These are phyloP conservation scores for Marmota monax DNA, from an alignment of 2,113 vertebrate species.

Conservation along the genomic window DNA sequence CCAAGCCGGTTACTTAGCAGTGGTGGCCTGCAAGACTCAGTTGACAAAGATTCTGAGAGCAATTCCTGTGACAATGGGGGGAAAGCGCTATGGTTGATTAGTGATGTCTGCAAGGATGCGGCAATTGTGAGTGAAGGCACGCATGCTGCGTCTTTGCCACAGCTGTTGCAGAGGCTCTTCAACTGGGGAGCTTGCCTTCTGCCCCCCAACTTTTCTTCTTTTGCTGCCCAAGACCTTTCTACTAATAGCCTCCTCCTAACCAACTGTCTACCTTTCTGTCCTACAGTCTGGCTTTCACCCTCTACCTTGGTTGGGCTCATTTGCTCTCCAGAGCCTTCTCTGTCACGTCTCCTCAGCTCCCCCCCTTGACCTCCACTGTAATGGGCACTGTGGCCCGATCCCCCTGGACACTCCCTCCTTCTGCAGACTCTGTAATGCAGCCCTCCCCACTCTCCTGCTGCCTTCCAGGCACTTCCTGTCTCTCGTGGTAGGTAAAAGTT, in stretches of 20 bases:
- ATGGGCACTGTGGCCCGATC: background rate
- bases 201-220: background rate
- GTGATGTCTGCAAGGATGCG: background rate
- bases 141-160: background rate
- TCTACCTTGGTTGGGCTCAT: background rate
- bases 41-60: background rate
- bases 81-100: background rate
- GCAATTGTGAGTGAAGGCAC: fast-evolving
- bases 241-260: background rate
- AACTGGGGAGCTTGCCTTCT: background rate
- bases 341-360: background rate
- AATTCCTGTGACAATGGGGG: background rate
- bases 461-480: background rate
- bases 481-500: background rate
- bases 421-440: background rate
- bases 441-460: background rate
- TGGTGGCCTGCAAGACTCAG: background rate
- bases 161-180: background rate
- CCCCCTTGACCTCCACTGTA: background rate
- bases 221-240: background rate
- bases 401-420: background rate
- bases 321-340: background rate
- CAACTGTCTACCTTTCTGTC: background rate
- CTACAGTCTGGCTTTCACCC: background rate
- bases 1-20: background rate